These are phyloP conservation scores for Myiozetetes cayanensis DNA, from an alignment of 2,113 vertebrate genomes.

Conservation along the genomic window DNA sequence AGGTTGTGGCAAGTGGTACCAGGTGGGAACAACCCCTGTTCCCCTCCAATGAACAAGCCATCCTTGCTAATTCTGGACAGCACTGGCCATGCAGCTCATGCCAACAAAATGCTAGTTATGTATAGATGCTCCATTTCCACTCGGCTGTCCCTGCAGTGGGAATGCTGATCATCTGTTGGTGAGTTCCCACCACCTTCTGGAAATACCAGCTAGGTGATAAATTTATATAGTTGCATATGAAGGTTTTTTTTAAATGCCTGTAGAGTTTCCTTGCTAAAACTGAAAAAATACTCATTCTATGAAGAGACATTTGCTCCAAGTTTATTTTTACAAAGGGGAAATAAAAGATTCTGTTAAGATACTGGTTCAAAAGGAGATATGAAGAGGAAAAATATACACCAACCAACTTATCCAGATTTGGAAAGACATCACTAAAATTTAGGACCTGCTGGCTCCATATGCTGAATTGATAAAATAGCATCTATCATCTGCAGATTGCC, in stretches of 20 bases:
- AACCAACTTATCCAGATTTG: neutral
- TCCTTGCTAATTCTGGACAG: neutral
- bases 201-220: neutral
- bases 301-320: neutral
- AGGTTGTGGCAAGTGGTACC: neutral
- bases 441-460: neutral
- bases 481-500: neutral
- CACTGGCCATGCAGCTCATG: neutral
- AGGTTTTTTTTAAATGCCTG: neutral
- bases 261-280: neutral
- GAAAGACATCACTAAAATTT: neutral
- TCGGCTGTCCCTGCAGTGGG: neutral
- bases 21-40: neutral
- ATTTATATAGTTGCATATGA: neutral
- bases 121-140: neutral
- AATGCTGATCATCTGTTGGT: neutral
- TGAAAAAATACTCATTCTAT: neutral
- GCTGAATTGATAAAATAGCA: neutral
- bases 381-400: neutral
- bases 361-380: neutral
- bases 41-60: neutral
- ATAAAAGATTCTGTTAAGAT: conserved; percentile 14
- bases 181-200: neutral
- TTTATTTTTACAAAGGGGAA: neutral
- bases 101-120: neutral